Conservation (phyloP, 92 coral and sea anemone species). For the Epizoanthus stellaris region DNA sequence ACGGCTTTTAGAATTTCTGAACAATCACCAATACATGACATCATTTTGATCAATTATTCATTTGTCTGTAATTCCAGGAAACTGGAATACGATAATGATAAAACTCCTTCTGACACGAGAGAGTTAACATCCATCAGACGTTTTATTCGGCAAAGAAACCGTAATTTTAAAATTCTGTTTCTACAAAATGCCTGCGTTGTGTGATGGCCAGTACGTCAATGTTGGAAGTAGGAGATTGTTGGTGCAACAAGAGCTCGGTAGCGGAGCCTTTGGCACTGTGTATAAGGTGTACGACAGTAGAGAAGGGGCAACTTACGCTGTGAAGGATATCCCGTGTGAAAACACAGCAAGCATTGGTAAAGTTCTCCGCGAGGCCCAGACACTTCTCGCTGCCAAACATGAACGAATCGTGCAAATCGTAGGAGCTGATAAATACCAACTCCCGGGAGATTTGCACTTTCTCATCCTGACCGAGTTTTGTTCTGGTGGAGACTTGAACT, state of each 20-base stretch:
- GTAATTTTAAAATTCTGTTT: neutral
- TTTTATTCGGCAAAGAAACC: too few relatives aligned
- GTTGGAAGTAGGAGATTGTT: conserved; percentile 39
- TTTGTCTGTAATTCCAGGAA: too few relatives aligned
- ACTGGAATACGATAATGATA: too few relatives aligned
- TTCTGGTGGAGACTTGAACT: conserved; percentile 62
- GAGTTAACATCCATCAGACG: too few relatives aligned
- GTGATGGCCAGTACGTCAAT: conserved; percentile 29
- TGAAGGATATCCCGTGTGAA: conserved; percentile 58
- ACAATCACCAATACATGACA: too few relatives aligned
- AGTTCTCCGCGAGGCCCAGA: conserved; percentile 45
- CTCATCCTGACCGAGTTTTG: conserved; percentile 75
- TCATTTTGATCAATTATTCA: too few relatives aligned
- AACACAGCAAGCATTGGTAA: conserved; percentile 24
- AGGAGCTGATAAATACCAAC: conserved; percentile 44
- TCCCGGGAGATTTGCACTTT: conserved; percentile 40
- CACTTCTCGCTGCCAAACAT: conserved; percentile 47
- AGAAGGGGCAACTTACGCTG: conserved; percentile 42
- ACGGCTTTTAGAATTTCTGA: too few relatives aligned
- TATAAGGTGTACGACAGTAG: conserved; percentile 47
- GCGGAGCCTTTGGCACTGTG: conserved; percentile 74
- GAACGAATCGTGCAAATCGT: conserved; percentile 37
- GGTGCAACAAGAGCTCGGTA: conserved; percentile 46
- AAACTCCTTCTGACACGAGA: too few relatives aligned
- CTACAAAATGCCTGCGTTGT: conserved; percentile 25